Base-by-base conservation (phyloP, 2,888 invertebrate species). In the Diarsia mendica region DNA sequence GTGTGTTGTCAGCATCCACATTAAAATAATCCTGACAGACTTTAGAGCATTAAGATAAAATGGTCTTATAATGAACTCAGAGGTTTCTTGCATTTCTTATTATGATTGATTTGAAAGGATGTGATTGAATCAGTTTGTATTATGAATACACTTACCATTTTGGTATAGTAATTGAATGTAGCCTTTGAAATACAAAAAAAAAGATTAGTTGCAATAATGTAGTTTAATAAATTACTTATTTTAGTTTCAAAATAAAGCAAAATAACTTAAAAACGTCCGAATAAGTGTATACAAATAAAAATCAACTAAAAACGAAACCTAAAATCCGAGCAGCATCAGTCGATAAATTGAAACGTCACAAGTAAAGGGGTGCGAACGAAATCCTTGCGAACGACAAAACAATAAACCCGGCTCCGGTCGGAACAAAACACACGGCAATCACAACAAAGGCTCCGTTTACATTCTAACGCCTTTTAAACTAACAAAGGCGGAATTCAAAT, bases 401-500 rank as follows among this genome's bases (percentile, higher is more conserved):
- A 88, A 88, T 88, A 88, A 87, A 89, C 80, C 68, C 76, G 72
- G 80, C 81, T 75, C 75, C 76, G 80, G 85, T 87, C 87, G 85
- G 78, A 79, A 83, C 91, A 91, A 92, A 94, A 91, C 93, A 93
- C 91, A 93, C 91, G 91, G 92, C 93, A 94, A 94, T 95, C 93
- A 94, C 92, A 93, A 94, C 94, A 95, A 95, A 95, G 95, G 95
- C 91, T 95, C 93, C 90, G 94, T 94, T 95, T 95, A 95, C 95
- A 94, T 94, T 93, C 94, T 95, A 93, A 96, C 96, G 93, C 96
- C 95, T 95, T 95, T 95, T 95, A 95, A 94, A 94, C 95, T 94
- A 95, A 96, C 96, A 96, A 96, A 96, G 95, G 95, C 93, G 90
- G 93, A 94, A 95, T 95, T 95, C 94, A 94, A 96, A 96, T 96